These are phyloP conservation scores for Dolichallabes microphthalmus DNA, from an alignment of 2,113 vertebrate genomes.

Conservation along the genomic window DNA sequence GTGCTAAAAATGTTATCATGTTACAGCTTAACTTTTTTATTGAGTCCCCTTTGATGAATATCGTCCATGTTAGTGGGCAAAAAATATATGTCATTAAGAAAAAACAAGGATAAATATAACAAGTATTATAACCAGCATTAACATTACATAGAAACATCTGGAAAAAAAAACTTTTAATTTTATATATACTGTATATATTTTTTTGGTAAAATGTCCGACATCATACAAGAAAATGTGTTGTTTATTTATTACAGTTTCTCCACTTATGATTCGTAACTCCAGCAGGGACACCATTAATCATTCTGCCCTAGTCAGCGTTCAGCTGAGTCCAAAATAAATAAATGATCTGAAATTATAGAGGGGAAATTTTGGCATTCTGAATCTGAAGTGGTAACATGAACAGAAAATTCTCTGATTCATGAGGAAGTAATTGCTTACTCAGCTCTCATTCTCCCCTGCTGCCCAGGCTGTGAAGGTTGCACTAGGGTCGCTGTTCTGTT, in stretches of 20 bases:
- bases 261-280: neutral
- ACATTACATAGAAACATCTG: neutral
- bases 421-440: neutral
- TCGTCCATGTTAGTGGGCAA: neutral
- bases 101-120: neutral
- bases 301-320: neutral
- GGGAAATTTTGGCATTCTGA: neutral
- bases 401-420: constrained; percentile 14
- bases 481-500: neutral
- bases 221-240: neutral
- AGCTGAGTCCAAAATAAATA: neutral
- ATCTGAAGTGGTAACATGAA: neutral
- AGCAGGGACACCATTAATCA: neutral
- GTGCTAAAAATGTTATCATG: too few relatives aligned
- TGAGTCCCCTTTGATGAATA: neutral
- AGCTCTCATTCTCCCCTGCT: neutral
- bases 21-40: too few relatives aligned
- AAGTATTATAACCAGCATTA: neutral
- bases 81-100: neutral
- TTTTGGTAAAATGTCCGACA: neutral
- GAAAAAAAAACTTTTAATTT: neutral
- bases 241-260: neutral
- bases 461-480: neutral
- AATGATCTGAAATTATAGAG: constrained; percentile 1
- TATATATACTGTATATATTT: too few relatives aligned